Evolutionary conservation across 2,888 invertebrate genomes (phyloP).

Genomic region (Hemistola chrysoprasaria): DNA sequence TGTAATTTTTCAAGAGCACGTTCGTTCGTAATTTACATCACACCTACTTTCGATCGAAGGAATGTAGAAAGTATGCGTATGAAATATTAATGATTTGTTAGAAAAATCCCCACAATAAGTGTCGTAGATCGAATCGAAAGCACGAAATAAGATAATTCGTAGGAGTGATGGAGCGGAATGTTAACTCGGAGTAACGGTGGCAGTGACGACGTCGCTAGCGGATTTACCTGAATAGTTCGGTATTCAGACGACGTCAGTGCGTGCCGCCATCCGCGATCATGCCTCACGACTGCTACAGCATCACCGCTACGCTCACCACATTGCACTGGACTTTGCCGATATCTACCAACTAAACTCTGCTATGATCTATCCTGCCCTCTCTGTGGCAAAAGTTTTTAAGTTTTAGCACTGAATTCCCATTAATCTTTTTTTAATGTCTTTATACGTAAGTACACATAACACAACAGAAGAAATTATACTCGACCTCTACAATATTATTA

Average conservation of each 20-base stretch:
- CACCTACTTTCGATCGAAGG: constrained; percentile 37
- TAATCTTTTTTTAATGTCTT: no score
- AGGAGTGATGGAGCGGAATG: constrained; percentile 56
- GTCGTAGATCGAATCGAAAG: constrained; percentile 55
- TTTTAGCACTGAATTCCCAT: no score
- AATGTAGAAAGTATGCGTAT: constrained; percentile 40
- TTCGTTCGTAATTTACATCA: constrained; percentile 34
- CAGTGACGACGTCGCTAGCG: constrained; percentile 57
- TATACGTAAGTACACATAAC: no score
- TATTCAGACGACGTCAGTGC: constrained; percentile 57
- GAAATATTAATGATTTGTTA: constrained; percentile 45
- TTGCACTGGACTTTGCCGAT: no score
- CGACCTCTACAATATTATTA: no score
- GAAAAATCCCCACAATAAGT: constrained; percentile 35
- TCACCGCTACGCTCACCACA: constrained; percentile 20
- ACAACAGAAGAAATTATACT: no score
- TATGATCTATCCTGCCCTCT: no score
- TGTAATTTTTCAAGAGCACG: constrained; percentile 38
- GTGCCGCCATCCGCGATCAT: constrained; percentile 43
- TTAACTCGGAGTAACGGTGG: constrained; percentile 67
- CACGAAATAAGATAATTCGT: constrained; percentile 69
- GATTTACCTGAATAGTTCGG: constrained; percentile 76
- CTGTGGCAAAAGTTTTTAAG: no score
- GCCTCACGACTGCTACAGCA: constrained; percentile 37
- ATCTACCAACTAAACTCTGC: no score